A percentile compares a stretch with the other conserved stretches of the same genome.
phyloP scores from a whole-genome alignment of 2,113 vertebrate species.

The Scytalopus superciliaris region DNA sequence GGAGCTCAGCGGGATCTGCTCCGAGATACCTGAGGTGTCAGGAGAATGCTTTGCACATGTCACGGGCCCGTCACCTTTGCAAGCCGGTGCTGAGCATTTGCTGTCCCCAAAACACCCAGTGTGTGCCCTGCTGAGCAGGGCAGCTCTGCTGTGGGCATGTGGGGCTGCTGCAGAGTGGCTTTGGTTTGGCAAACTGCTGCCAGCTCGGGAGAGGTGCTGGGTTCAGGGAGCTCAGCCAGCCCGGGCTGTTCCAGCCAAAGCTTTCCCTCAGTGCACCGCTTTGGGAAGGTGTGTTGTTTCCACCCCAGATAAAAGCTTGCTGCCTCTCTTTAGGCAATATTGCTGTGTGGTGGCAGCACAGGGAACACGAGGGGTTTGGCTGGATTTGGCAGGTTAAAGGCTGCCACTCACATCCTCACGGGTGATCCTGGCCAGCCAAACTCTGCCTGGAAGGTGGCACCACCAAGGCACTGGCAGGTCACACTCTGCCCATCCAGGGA shows the following conservation, averaged over 20 bases:
- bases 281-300: neutral
- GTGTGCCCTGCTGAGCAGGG: neutral
- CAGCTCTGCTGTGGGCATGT: rapidly evolving
- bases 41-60: rapidly evolving
- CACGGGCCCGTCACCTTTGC: rapidly evolving
- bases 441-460: neutral
- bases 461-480: rapidly evolving
- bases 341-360: neutral
- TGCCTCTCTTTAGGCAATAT: neutral
- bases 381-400: rapidly evolving
- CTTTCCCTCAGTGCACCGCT: neutral
- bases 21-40: neutral
- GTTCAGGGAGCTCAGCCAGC: neutral
- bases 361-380: rapidly evolving
- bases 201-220: neutral
- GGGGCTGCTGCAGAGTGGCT: neutral
- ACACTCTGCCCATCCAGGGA: neutral
- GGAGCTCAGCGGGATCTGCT: neutral
- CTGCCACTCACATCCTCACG: neutral
- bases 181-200: neutral
- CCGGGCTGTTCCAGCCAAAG: neutral
- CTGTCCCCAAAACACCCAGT: rapidly evolving
- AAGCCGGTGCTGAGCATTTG: neutral
- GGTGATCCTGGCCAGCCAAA: neutral
- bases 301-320: neutral